Conservation (phyloP, 2,113 vertebrate genomes). For the Leptocoma aspasia region DNA sequence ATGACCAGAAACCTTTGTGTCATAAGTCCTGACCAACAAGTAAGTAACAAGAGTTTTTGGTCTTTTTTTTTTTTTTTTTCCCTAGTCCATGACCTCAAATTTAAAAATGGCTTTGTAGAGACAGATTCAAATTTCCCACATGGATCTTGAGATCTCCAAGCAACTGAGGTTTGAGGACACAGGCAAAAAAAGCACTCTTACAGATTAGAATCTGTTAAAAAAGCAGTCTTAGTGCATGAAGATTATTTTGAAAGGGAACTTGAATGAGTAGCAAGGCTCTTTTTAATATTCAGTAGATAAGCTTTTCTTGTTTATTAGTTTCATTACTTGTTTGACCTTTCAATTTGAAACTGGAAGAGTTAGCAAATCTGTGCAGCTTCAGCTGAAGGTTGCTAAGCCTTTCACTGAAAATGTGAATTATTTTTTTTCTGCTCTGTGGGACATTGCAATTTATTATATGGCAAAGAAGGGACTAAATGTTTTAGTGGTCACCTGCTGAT, state of each 20-base stretch:
- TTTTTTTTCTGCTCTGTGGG: background rate
- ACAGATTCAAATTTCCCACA: background rate
- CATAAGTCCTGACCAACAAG: background rate
- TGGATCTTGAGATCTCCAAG: background rate
- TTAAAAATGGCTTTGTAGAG: background rate
- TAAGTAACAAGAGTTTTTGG: background rate
- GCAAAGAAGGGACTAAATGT: conserved; percentile 11
- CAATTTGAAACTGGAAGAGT: background rate
- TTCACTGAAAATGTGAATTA: background rate
- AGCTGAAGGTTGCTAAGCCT: background rate
- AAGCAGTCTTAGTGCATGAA: background rate
- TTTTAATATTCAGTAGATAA: background rate
- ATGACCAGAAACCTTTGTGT: background rate
- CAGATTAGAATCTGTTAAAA: background rate
- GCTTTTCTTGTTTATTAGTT: conserved; percentile 2
- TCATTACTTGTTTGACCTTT: conserved; percentile 20
- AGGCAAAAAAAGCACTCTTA: fast-evolving
- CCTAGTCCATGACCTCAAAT: background rate
- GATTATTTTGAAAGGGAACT: background rate
- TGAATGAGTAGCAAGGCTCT: background rate
- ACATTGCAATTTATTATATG: background rate
- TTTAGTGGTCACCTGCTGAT: conserved; percentile 20
- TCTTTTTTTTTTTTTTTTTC: too few species aligned
- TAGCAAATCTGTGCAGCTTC: background rate
- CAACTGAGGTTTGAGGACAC: background rate